Percentiles rank a stretch among this genome's conserved stretches.
These are phyloP conservation scores for Urechis unicinctus DNA, from an alignment of 2,888 invertebrate genomes.

Conservation along the genomic window DNA sequence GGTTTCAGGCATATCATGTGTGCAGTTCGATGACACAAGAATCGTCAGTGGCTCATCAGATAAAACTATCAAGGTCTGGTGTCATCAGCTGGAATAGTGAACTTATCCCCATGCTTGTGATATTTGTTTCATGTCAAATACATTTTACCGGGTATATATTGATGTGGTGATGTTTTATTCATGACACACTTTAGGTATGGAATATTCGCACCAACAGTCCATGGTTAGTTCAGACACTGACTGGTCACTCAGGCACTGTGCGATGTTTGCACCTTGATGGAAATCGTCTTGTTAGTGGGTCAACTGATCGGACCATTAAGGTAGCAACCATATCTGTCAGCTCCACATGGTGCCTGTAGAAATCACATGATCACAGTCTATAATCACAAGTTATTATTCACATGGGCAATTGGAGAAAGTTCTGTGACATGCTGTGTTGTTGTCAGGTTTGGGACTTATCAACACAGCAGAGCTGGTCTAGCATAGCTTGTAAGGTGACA, in stretches of 20 bases:
- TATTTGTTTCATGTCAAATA: neutral
- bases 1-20: constrained; percentile 52
- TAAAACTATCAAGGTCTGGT: constrained; percentile 53
- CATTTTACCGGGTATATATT: neutral
- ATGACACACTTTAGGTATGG: too few species aligned
- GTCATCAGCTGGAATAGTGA: neutral
- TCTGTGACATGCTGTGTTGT: constrained; percentile 1
- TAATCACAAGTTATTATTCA: too few species aligned
- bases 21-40: constrained; percentile 55
- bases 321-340: too few species aligned
- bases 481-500: constrained; percentile 56
- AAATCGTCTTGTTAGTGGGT: constrained; percentile 70
- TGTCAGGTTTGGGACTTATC: constrained; percentile 84
- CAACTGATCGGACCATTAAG: constrained; percentile 91
- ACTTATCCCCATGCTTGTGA: constrained; percentile 1
- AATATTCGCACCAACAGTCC: constrained; percentile 54
- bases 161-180: constrained; percentile 4
- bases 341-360: too few species aligned
- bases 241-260: constrained; percentile 55
- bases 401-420: too few species aligned
- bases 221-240: constrained; percentile 55
- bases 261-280: constrained; percentile 53
- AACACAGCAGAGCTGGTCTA: constrained; percentile 61
- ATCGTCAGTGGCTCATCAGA: constrained; percentile 56
- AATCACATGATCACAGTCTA: too few species aligned